Percentiles rank a stretch among this genome's conserved stretches.
Evolutionary conservation across 2,113 vertebrate species (phyloP).

Genomic region (Saccopteryx leptura): DNA sequence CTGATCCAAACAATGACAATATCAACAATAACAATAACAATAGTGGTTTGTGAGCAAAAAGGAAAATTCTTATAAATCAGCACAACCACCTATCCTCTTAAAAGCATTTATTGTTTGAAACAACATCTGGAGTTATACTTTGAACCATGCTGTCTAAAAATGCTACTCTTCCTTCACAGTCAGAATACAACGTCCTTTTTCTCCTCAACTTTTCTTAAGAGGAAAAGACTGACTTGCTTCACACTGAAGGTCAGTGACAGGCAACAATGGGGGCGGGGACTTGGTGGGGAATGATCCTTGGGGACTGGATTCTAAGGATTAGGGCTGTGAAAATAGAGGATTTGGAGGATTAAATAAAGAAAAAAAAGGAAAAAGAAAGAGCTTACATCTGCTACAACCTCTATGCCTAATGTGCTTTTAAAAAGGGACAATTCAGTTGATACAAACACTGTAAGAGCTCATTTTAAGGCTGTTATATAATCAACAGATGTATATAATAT

Average conservation of each 20-base stretch:
- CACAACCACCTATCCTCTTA: background rate
- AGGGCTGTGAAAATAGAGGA: background rate
- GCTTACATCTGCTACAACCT: background rate
- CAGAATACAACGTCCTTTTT: background rate
- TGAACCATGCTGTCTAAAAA: background rate
- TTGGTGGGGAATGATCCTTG: background rate
- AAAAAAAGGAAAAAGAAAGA: background rate
- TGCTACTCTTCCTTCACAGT: background rate
- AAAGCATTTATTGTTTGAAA: slow-evolving; percentile 3
- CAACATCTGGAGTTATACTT: background rate
- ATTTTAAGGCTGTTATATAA: slow-evolving; percentile 7
- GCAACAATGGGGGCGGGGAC: too few relatives aligned
- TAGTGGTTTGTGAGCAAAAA: background rate
- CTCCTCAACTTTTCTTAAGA: background rate
- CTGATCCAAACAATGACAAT: background rate
- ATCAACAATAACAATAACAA: background rate
- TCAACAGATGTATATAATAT: background rate
- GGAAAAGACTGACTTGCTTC: background rate
- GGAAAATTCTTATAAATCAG: background rate
- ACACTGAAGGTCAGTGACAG: background rate
- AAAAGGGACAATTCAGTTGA: background rate
- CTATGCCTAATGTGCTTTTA: background rate
- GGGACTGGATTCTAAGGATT: background rate
- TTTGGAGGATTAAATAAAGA: background rate
- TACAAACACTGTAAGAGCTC: background rate